Evolutionary conservation across 2,113 vertebrate genomes (phyloP).

Genomic region (Trichechus manatus): DNA sequence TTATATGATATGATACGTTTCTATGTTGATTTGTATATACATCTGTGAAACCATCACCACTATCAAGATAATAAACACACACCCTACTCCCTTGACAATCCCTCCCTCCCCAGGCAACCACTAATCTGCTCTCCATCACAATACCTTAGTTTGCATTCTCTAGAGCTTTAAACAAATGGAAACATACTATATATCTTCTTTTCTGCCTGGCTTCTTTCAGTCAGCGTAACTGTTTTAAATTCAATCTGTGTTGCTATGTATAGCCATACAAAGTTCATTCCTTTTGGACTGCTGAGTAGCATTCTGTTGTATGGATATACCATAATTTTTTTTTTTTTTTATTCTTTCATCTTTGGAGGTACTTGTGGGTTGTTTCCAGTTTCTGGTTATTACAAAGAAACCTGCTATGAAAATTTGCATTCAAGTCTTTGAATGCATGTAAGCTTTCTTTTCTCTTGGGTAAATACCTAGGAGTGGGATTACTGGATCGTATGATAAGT

Average conservation of each 20-base stretch:
- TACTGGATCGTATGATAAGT: background rate
- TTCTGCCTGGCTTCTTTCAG: no score
- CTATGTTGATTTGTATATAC: background rate
- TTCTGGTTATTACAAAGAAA: background rate
- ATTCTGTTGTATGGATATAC: background rate
- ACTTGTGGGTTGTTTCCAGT: background rate
- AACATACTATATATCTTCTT: background rate
- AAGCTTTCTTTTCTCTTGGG: background rate
- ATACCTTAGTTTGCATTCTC: background rate
- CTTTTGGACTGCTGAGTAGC: background rate
- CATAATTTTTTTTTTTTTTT: background rate
- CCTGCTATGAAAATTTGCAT: background rate
- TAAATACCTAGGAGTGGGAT: background rate
- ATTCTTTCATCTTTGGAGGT: background rate
- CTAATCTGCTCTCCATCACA: background rate
- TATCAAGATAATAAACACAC: background rate
- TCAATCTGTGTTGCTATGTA: no score
- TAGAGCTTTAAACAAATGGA: conserved; percentile 26
- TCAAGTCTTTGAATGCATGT: background rate
- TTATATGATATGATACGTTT: background rate
- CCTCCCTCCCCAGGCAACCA: background rate
- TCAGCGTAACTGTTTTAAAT: no score
- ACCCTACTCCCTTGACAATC: background rate
- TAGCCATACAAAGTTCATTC: no score
- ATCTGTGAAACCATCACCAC: background rate